Evolutionary conservation across 2,113 vertebrate species (phyloP).

Genomic region (Myotis davidii): DNA sequence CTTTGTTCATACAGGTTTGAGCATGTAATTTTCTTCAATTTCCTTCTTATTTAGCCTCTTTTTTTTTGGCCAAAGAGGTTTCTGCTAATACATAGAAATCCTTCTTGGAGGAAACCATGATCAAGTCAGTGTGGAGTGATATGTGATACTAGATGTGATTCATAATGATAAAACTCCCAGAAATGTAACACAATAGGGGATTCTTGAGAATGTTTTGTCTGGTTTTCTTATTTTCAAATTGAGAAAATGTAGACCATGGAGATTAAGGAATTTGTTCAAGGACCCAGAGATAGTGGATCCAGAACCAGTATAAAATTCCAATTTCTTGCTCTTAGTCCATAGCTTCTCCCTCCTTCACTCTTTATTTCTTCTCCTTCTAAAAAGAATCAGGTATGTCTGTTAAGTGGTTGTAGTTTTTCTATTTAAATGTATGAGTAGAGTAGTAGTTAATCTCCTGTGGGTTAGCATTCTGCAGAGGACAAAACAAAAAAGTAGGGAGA

Average conservation of each 20-base stretch:
- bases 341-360: neutral
- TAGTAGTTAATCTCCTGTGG: neutral
- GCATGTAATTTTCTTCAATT: slow-evolving; percentile 12
- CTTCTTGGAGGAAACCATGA: neutral
- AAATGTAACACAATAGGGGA: neutral
- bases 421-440: neutral
- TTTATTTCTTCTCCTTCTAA: neutral
- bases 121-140: neutral
- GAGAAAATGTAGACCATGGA: neutral
- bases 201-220: neutral
- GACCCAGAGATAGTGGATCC: neutral
- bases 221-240: neutral
- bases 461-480: neutral
- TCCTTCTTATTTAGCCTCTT: slow-evolving; percentile 17
- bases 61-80: neutral
- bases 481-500: neutral
- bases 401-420: neutral
- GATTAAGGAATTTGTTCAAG: neutral
- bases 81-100: neutral
- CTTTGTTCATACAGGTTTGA: neutral
- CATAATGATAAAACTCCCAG: neutral
- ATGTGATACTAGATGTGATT: neutral
- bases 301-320: neutral
- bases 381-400: neutral
- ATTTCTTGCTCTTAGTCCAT: neutral